Conservation (phyloP, 1,140 invertebrate species). For the Drosophila funebris region DNA sequence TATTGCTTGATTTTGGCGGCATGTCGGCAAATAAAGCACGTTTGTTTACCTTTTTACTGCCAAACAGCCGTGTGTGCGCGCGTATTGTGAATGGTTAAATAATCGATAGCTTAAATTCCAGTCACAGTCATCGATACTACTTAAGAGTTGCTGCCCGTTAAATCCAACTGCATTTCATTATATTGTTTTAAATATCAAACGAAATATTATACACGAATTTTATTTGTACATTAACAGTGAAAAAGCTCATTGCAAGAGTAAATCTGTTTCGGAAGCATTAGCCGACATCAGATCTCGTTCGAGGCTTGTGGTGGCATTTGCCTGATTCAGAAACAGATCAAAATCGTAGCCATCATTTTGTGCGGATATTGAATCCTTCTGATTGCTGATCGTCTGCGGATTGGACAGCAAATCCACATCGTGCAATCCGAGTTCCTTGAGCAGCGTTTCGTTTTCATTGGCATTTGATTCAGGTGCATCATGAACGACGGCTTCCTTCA, state of each 20-base stretch:
- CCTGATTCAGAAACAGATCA: conserved; percentile 76
- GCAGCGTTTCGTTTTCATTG: conserved; percentile 62
- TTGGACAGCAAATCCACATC: conserved; percentile 73
- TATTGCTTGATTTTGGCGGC: conserved; percentile 81
- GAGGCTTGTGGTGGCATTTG: conserved; percentile 53
- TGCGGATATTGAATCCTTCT: conserved; percentile 67
- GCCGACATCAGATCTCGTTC: conserved; percentile 74
- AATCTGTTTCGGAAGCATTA: conserved; percentile 74
- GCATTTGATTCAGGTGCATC: neutral
- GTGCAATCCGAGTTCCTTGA: conserved; percentile 74
- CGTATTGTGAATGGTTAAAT: conserved; percentile 4
- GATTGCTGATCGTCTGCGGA: conserved; percentile 75
- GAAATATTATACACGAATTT: conserved; percentile 27
- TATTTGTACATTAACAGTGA: conserved; percentile 26
- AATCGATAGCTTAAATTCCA: no score
- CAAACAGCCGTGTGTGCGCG: conserved; percentile 20
- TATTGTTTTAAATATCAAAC: no score
- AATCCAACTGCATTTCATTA: no score
- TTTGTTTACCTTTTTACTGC: conserved; percentile 26
- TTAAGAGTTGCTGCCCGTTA: no score
- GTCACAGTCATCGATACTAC: no score
- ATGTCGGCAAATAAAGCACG: conserved; percentile 44
- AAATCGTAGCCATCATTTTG: conserved; percentile 77
- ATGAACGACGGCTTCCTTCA: conserved; percentile 12
- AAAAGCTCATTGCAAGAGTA: conserved; percentile 62